These are phyloP conservation scores for Alethe castanea DNA, from an alignment of 2,113 vertebrate genomes.

Conservation along the genomic window DNA sequence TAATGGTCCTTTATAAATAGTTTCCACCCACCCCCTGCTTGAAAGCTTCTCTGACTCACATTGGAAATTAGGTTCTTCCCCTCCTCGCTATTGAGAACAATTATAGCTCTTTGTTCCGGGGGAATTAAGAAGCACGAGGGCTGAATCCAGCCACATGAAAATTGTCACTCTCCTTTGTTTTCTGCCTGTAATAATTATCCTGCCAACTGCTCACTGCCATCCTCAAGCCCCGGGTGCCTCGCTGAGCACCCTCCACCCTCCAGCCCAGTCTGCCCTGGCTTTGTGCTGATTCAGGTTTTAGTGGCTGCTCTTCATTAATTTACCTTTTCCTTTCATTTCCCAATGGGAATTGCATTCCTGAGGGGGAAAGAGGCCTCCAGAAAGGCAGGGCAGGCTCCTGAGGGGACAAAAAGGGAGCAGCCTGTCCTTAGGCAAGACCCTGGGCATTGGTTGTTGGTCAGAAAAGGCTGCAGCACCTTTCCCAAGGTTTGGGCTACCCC, in stretches of 20 bases:
- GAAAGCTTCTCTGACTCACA: slow-evolving; percentile 66
- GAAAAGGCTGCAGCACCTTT: not conserved
- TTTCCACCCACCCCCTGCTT: slow-evolving; percentile 63
- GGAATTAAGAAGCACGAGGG: slow-evolving; percentile 66
- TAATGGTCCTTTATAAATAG: slow-evolving; percentile 64
- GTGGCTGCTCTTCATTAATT: not conserved
- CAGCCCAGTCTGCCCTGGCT: not conserved
- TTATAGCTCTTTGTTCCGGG: slow-evolving; percentile 66
- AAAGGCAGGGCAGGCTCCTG: not conserved
- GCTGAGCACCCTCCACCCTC: not conserved
- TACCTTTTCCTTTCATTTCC: not conserved
- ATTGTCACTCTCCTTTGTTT: slow-evolving; percentile 67
- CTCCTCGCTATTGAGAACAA: slow-evolving; percentile 67
- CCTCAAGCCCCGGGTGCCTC: slow-evolving; percentile 3
- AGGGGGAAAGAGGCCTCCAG: not conserved
- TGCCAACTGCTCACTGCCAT: slow-evolving; percentile 45
- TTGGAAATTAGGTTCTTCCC: slow-evolving; percentile 66
- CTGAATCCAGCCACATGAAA: slow-evolving; percentile 64
- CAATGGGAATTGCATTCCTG: rapidly evolving
- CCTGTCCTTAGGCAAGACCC: not conserved
- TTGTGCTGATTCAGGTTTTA: slow-evolving; percentile 18
- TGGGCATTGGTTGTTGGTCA: rapidly evolving
- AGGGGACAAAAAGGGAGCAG: not conserved
- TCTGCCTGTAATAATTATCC: slow-evolving; percentile 56
- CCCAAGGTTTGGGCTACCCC: rapidly evolving